These are phyloP conservation scores for Euphydryas editha DNA, from an alignment of 2,888 invertebrate genomes.

Conservation along the genomic window DNA sequence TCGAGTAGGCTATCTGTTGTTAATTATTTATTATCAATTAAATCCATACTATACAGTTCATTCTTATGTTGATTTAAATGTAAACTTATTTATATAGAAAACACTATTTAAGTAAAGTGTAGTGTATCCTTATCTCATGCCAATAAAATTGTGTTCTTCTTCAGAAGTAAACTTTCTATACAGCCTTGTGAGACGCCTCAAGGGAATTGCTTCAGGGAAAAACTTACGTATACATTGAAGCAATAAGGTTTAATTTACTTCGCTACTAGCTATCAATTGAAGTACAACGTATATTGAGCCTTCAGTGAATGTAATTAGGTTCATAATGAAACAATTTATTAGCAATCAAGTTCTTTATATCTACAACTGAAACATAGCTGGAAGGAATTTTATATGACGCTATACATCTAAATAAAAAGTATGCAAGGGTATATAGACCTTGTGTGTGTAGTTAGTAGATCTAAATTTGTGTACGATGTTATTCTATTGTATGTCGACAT, in stretches of 20 bases:
- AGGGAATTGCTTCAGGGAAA: slow-evolving; percentile 24
- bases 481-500: slow-evolving; percentile 13
- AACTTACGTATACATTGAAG: slow-evolving; percentile 20
- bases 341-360: slow-evolving; percentile 54
- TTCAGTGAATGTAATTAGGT: slow-evolving; percentile 65
- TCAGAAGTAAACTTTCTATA: slow-evolving; percentile 62
- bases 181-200: slow-evolving; percentile 55
- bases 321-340: slow-evolving; percentile 66
- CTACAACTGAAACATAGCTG: slow-evolving; percentile 50
- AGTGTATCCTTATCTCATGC: slow-evolving; percentile 44
- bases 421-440: slow-evolving; percentile 7
- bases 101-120: not conserved
- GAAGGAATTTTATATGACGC: slow-evolving; percentile 51
- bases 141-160: slow-evolving; percentile 61
- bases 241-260: slow-evolving; percentile 57
- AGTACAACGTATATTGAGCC: slow-evolving; percentile 59
- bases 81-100: not conserved
- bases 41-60: not conserved
- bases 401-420: slow-evolving; percentile 6
- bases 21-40: too few relatives aligned
- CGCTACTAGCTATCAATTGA: slow-evolving; percentile 31
- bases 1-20: too few relatives aligned
- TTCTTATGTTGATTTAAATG: not conserved
- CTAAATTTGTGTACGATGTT: slow-evolving; percentile 4
- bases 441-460: slow-evolving; percentile 4